Evolutionary conservation across 2,888 invertebrate genomes (phyloP), one percentile per base, ranked within the genome.

Genomic region (Dasypogon diadema): DNA sequence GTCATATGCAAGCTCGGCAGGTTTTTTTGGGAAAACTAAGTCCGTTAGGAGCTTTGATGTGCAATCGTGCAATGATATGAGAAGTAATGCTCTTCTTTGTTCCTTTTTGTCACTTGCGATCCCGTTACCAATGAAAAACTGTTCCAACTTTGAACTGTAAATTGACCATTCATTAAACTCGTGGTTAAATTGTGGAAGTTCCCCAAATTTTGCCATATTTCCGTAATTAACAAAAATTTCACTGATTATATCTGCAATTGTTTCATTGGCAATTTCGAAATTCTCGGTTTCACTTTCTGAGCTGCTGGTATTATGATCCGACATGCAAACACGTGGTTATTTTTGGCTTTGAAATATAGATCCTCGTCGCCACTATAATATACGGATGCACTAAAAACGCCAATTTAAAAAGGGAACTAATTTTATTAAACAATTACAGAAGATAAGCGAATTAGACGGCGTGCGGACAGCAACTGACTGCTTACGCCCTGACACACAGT

Each of bases 41-140:
- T 30, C n/a, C 51, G 4, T 14, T 18, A 26, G 26, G 5, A 72
- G 54, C 1, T 48, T 72, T n/a, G 26, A 51, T 2, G 51, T 51
- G 14, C 2, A 8, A 5, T 72, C 72, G 14, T 48, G 18, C 14
- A 18, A 21, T 37, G 12, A 68, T 14, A 14, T 46, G 14, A 14
- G 16, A 6, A 24, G 5, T 12, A 48, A 24, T 18, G 51, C 34
- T 65, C 42, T 24, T 46, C 46, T 48, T 30, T 30, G 34, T 1
- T 30, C 34, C 26, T 18, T 46, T 34, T 18, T 26, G 24, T 30
- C 16, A 4, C n/a, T 1, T 5, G 8, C 46, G n/a, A 46, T 14
- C 8, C 34, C 34, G 37, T 68, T 68, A 30, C 10, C 60, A 12
- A 10, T 65, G n/a, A 75, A 51, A 14, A 21, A 54, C 14, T 70